A percentile compares a stretch with the other conserved stretches of the same genome.
These are phyloP conservation scores for Acestrorhynchus altus DNA, from an alignment of 2,797 vertebrate species.

Conservation along the genomic window DNA sequence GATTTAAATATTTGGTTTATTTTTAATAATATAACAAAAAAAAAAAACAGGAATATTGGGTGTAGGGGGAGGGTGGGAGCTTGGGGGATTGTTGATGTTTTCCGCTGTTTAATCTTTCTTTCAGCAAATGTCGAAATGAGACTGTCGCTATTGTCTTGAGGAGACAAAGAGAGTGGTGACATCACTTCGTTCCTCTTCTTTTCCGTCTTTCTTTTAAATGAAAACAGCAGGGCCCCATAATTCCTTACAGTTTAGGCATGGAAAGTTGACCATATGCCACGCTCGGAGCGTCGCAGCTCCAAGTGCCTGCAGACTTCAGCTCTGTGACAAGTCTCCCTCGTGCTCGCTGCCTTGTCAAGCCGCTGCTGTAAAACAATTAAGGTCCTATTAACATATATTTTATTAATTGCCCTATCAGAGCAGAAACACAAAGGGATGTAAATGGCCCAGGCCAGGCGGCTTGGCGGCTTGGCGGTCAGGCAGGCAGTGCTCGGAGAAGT, in stretches of 20 bases:
- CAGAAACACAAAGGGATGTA: slow-evolving; percentile 71
- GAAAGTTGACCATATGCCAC: slow-evolving; percentile 79
- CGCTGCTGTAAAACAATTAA: slow-evolving; percentile 81
- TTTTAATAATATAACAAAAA: slow-evolving; percentile 30
- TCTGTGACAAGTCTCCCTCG: slow-evolving; percentile 70
- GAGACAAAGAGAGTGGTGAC: slow-evolving; percentile 77
- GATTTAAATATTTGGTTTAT: slow-evolving; percentile 50
- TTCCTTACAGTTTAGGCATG: slow-evolving; percentile 73
- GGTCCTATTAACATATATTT: slow-evolving; percentile 92
- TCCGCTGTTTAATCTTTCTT: slow-evolving; percentile 54
- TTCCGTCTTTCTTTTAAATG: slow-evolving; percentile 68
- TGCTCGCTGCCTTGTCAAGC: slow-evolving; percentile 72
- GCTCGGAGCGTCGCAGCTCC: slow-evolving; percentile 72
- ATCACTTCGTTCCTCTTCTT: slow-evolving; percentile 68
- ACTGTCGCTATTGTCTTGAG: slow-evolving; percentile 74
- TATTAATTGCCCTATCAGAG: slow-evolving; percentile 90
- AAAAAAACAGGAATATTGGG: not conserved
- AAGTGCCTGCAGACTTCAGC: slow-evolving; percentile 67
- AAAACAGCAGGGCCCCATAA: slow-evolving; percentile 75
- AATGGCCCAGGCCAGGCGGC: slow-evolving; percentile 80
- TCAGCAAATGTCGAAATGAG: slow-evolving; percentile 45
- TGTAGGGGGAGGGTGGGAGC: not conserved
- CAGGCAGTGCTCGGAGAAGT: slow-evolving; percentile 69
- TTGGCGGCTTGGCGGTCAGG: not conserved
- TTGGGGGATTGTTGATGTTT: slow-evolving; percentile 55